Evolutionary conservation across 2,113 vertebrate species (phyloP).

Genomic region (Desmodus rotundus): DNA sequence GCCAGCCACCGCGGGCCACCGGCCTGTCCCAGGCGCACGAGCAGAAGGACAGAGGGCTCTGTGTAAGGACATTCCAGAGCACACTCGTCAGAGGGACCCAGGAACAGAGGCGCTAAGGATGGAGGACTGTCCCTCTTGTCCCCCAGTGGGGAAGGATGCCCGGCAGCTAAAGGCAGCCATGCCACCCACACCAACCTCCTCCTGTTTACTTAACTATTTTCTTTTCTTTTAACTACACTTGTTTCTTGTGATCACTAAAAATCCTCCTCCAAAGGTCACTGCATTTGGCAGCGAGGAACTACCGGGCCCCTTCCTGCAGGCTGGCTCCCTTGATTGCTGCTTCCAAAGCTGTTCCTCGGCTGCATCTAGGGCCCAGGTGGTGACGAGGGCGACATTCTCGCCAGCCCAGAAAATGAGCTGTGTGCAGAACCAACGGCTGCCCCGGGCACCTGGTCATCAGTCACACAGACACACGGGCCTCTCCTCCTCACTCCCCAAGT

Average conservation of each 20-base stretch:
- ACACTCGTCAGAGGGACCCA: not conserved
- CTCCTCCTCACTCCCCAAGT: not conserved
- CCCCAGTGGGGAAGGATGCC: not conserved
- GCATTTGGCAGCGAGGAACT: not conserved
- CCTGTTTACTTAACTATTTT: not conserved
- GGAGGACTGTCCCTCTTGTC: accelerated
- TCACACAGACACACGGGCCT: not conserved
- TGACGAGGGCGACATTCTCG: not conserved
- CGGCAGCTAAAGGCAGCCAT: not conserved
- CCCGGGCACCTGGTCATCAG: not conserved
- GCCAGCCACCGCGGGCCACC: not conserved
- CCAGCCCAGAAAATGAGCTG: not conserved
- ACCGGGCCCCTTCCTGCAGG: not conserved
- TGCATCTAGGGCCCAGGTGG: not conserved
- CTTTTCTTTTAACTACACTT: not conserved
- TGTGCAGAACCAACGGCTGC: not conserved
- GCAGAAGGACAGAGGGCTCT: not conserved
- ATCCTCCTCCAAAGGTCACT: not conserved
- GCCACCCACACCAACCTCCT: not conserved
- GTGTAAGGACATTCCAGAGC: not conserved
- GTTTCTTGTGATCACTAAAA: not conserved
- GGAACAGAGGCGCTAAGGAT: not conserved
- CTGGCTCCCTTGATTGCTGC: not conserved
- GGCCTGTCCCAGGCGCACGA: not conserved
- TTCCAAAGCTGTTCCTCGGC: not conserved